Percentiles rank a stretch among this genome's conserved stretches.
phyloP scores from a whole-genome alignment of 2,113 vertebrate species.

The Pelusios castaneus region DNA sequence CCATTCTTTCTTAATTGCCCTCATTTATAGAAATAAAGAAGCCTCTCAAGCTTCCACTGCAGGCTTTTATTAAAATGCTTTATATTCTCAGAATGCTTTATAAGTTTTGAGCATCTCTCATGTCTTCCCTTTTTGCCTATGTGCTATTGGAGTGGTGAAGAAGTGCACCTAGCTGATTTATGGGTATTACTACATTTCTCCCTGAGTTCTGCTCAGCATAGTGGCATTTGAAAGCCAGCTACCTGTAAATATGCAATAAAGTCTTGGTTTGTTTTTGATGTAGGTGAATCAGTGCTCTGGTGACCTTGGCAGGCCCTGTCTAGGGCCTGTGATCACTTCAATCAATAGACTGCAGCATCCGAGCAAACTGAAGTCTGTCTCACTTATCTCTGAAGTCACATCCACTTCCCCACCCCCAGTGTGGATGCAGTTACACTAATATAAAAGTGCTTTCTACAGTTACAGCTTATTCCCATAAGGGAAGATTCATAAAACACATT shows the following conservation, averaged over 20 bases:
- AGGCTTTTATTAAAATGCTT: not conserved
- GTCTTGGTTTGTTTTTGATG: not conserved
- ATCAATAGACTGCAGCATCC: not conserved
- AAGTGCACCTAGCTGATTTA: not conserved
- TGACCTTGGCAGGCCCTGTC: not conserved
- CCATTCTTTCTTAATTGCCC: not conserved
- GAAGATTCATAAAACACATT: not conserved
- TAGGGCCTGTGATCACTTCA: not conserved
- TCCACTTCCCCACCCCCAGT: not conserved
- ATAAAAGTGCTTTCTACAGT: too few relatives aligned
- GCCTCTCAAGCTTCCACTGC: not conserved
- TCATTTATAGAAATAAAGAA: not conserved
- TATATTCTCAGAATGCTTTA: not conserved
- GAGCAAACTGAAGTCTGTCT: not conserved
- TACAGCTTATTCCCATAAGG: too few relatives aligned
- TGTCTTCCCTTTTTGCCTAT: not conserved
- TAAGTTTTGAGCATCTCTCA: not conserved
- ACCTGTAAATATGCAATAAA: not conserved
- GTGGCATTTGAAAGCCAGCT: not conserved
- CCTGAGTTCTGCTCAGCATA: not conserved
- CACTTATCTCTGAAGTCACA: not conserved
- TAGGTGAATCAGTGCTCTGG: fast-evolving
- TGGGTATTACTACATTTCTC: fast-evolving
- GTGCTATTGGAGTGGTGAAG: not conserved
- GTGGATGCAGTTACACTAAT: not conserved